A percentile compares a stretch with the other conserved stretches of the same genome.
These are phyloP conservation scores for Eleginops maclovinus DNA, from an alignment of 2,113 vertebrate species.

Conservation along the genomic window DNA sequence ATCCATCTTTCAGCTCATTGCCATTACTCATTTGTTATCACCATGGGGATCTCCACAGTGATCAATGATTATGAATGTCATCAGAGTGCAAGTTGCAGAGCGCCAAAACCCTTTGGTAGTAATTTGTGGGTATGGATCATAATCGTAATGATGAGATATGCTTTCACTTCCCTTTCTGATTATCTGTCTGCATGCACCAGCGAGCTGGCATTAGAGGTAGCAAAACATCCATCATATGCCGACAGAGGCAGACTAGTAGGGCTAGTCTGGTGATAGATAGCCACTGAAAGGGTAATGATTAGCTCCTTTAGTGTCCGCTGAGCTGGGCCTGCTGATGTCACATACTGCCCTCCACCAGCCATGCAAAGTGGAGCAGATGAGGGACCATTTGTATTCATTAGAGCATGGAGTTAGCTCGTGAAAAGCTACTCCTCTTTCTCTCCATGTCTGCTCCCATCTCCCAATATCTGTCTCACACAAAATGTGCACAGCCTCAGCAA, in stretches of 20 bases:
- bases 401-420: slow-evolving; percentile 29
- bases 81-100: slow-evolving; percentile 22
- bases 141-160: slow-evolving; percentile 70
- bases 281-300: slow-evolving; percentile 60
- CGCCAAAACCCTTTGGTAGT: slow-evolving; percentile 1
- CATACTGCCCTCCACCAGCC: slow-evolving; percentile 50
- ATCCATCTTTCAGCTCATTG: slow-evolving; percentile 37
- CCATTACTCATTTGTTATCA: slow-evolving; percentile 51
- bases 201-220: slow-evolving; percentile 45
- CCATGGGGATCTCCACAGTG: slow-evolving; percentile 27
- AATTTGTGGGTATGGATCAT: slow-evolving; percentile 53
- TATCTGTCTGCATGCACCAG: slow-evolving; percentile 56
- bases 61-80: slow-evolving; percentile 70
- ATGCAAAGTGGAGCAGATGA: slow-evolving; percentile 57
- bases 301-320: slow-evolving; percentile 58
- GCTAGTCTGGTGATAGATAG: slow-evolving; percentile 59
- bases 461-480: slow-evolving; percentile 9
- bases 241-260: slow-evolving; percentile 53
- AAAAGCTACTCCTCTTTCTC: slow-evolving; percentile 39
- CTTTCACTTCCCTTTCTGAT: slow-evolving; percentile 60
- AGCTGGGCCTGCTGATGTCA: slow-evolving; percentile 32
- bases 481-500: slow-evolving; percentile 22
- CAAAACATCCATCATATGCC: slow-evolving; percentile 65
- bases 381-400: slow-evolving; percentile 70
- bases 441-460: slow-evolving; percentile 23